A percentile compares a stretch with the other conserved stretches of the same genome.
phyloP scores from a whole-genome alignment of 2,888 invertebrate species.

The Xestia c-nigrum region DNA sequence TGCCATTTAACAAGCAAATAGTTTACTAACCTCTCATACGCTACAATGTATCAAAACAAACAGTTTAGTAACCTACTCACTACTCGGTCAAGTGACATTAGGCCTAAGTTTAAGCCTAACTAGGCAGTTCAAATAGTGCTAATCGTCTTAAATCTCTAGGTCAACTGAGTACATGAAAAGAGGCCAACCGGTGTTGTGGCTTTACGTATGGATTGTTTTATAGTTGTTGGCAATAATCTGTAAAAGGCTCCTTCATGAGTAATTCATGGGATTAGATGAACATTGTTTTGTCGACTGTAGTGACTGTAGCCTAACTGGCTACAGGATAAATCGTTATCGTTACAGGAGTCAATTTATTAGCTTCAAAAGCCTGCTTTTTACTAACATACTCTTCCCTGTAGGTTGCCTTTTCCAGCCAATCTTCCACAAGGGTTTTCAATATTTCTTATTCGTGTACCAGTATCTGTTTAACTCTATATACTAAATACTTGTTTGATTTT shows the following conservation, averaged over 20 bases:
- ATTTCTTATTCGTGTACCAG: not conserved
- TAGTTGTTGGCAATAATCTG: not conserved
- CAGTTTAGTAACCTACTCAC: slow-evolving; percentile 25
- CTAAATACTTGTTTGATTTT: slow-evolving; percentile 2
- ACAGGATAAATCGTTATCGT: too few species aligned
- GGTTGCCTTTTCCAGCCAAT: not conserved
- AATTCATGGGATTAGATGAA: not conserved
- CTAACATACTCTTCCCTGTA: not conserved
- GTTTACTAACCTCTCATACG: not conserved
- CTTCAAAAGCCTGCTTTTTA: not conserved
- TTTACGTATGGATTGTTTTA: slow-evolving; percentile 14
- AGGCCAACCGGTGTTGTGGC: slow-evolving; percentile 33
- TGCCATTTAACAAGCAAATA: slow-evolving; percentile 17
- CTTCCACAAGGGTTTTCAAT: not conserved
- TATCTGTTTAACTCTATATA: slow-evolving; percentile 4
- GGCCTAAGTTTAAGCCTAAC: slow-evolving; percentile 53
- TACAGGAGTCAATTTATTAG: too few species aligned
- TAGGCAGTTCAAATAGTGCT: slow-evolving; percentile 60
- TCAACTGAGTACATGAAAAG: slow-evolving; percentile 38
- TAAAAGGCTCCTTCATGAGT: not conserved
- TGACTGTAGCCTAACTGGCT: not conserved
- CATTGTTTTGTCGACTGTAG: not conserved
- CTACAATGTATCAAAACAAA: slow-evolving; percentile 26
- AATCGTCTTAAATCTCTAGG: slow-evolving; percentile 58
- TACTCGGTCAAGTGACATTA: slow-evolving; percentile 36